phyloP scores from a whole-genome alignment of 2,888 invertebrate genomes.

The Rhagium mordax region DNA sequence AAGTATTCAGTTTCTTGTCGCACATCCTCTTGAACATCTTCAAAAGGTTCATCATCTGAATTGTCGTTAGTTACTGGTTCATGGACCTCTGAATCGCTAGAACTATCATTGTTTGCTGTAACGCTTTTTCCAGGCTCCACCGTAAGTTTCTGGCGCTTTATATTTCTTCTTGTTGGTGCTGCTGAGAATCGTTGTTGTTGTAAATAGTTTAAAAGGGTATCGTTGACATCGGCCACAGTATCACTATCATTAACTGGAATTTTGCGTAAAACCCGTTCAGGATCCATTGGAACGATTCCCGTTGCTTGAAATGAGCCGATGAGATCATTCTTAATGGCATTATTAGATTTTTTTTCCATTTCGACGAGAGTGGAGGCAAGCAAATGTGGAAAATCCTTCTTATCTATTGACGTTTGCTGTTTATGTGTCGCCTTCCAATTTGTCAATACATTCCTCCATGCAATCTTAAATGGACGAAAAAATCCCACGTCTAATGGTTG shows the following conservation, averaged over 20 bases:
- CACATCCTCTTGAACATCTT: not conserved
- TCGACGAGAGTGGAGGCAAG: not conserved
- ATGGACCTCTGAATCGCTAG: not conserved
- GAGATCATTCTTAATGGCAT: constrained; percentile 38
- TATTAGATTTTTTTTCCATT: not conserved
- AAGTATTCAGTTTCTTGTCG: not conserved
- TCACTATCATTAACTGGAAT: not conserved
- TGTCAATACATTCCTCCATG: constrained; percentile 46
- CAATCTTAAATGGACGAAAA: constrained; percentile 52
- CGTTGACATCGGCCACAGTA: not conserved
- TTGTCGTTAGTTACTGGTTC: not conserved
- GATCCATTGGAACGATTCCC: constrained; percentile 35
- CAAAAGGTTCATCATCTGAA: not conserved
- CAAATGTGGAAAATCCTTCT: not conserved
- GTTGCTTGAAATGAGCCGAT: constrained; percentile 41
- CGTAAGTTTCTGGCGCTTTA: not conserved
- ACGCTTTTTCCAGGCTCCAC: not conserved
- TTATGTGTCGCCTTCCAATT: constrained; percentile 30
- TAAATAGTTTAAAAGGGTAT: not conserved
- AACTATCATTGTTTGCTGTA: not conserved
- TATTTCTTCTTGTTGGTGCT: not conserved
- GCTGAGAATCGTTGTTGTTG: not conserved
- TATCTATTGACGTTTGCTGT: not conserved
- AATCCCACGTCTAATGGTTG: constrained; percentile 56
- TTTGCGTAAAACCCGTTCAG: not conserved